Evolutionary conservation across 1,140 invertebrate genomes (phyloP).

Genomic region (Doryteuthis pealeii): DNA sequence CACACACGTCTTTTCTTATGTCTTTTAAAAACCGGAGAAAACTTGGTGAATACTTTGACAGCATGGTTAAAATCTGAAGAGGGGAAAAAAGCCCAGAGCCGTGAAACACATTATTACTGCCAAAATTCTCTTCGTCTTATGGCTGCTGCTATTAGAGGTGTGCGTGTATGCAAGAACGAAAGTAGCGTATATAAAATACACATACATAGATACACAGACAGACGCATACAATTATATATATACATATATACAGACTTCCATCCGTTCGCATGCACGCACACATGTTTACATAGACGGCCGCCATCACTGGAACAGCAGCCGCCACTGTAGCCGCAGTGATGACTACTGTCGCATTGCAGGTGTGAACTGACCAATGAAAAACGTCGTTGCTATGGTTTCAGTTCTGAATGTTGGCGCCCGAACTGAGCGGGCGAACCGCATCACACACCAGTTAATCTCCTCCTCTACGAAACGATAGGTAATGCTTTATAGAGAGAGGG

Average conservation of each 20-base stretch:
- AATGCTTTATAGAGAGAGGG: too few species aligned
- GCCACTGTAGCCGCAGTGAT: neutral
- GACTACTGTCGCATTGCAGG: constrained; percentile 15
- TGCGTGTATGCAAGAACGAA: neutral
- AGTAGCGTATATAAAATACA: neutral
- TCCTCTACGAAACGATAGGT: too few species aligned
- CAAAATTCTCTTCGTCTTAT: neutral
- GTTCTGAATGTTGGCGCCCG: neutral
- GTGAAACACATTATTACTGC: neutral
- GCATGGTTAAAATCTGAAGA: neutral
- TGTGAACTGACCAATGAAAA: constrained; percentile 16
- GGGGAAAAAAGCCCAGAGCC: neutral
- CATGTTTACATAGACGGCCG: neutral
- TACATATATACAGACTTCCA: neutral
- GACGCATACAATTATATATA: neutral
- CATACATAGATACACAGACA: neutral
- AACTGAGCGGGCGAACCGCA: constrained; percentile 4
- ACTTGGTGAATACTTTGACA: too few species aligned
- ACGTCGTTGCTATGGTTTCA: constrained; percentile 16
- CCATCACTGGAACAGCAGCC: neutral
- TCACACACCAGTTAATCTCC: neutral
- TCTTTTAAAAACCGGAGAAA: too few species aligned
- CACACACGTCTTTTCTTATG: too few species aligned
- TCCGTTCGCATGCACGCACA: neutral
- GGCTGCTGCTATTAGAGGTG: neutral